phyloP scores from a whole-genome alignment of 1,140 invertebrate species.

The Bombus affinis region DNA sequence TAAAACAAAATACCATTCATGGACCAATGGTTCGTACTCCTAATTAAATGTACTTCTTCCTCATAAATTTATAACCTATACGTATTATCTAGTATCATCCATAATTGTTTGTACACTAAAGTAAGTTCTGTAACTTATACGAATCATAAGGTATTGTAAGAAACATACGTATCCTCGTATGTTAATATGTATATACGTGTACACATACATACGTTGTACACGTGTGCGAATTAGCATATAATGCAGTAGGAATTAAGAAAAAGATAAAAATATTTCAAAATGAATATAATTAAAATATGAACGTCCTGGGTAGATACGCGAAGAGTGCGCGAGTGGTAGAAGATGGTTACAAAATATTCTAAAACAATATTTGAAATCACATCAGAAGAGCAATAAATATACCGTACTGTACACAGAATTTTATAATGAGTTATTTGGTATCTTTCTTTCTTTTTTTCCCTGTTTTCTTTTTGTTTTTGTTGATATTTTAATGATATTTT shows the following conservation, averaged over 20 bases:
- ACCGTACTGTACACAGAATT: slow-evolving; percentile 28
- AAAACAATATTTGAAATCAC: slow-evolving; percentile 31
- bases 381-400: slow-evolving; percentile 24
- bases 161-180: slow-evolving; percentile 39
- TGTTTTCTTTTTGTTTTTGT: background rate
- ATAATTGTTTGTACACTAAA: slow-evolving; percentile 67
- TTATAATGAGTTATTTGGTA: background rate
- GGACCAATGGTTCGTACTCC: slow-evolving; percentile 62
- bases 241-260: slow-evolving; percentile 70
- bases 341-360: slow-evolving; percentile 50
- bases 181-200: slow-evolving; percentile 52
- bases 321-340: slow-evolving; percentile 64
- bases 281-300: slow-evolving; percentile 79
- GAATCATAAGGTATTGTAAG: slow-evolving; percentile 43
- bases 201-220: slow-evolving; percentile 52
- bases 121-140: slow-evolving; percentile 68
- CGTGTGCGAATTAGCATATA: slow-evolving; percentile 50
- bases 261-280: slow-evolving; percentile 73
- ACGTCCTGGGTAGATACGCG: slow-evolving; percentile 73
- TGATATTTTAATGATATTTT: background rate
- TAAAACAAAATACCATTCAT: slow-evolving; percentile 47
- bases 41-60: slow-evolving; percentile 67
- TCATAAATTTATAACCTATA: slow-evolving; percentile 61
- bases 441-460: background rate
- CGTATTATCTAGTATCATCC: slow-evolving; percentile 66